Conservation (phyloP, 1,140 invertebrate species). For the Zaprionus taronus region DNA sequence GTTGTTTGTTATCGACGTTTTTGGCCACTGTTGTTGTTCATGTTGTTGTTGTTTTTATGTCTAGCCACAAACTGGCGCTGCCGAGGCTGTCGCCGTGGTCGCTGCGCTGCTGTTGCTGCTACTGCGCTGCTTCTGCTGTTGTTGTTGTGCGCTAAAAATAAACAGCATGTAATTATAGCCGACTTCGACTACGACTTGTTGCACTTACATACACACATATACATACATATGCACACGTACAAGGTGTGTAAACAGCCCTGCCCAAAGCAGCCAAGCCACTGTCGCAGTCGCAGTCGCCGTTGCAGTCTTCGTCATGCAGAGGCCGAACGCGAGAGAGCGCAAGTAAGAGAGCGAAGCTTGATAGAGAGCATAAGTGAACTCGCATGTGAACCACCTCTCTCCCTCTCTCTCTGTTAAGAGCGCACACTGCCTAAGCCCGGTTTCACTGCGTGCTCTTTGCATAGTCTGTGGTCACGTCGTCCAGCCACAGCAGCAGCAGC, state of each 20-base stretch:
- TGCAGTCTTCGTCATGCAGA: slow-evolving; percentile 2
- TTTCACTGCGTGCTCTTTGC: slow-evolving; percentile 35
- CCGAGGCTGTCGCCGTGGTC: slow-evolving; percentile 33
- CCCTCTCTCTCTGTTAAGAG: slow-evolving; percentile 4
- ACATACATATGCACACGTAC: not conserved
- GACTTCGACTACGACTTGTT: slow-evolving; percentile 64
- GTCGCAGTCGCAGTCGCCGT: too few species aligned
- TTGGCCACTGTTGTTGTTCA: slow-evolving; percentile 50
- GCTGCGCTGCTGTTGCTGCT: slow-evolving; percentile 32
- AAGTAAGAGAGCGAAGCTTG: slow-evolving; percentile 20
- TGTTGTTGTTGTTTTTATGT: slow-evolving; percentile 25
- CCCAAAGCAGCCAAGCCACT: slow-evolving; percentile 39
- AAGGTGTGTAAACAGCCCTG: slow-evolving; percentile 32
- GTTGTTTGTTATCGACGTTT: slow-evolving; percentile 60
- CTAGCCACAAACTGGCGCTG: slow-evolving; percentile 16
- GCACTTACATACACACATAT: slow-evolving; percentile 56
- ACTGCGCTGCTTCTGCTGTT: slow-evolving; percentile 5
- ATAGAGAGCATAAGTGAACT: not conserved
- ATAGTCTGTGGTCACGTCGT: slow-evolving; percentile 50
- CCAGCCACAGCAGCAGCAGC: slow-evolving; percentile 14
- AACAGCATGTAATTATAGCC: slow-evolving; percentile 76
- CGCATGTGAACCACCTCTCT: not conserved
- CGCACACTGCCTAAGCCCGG: slow-evolving; percentile 18
- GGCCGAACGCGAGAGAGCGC: slow-evolving; percentile 13
- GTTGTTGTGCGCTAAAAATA: slow-evolving; percentile 70